Evolutionary conservation across 1,140 invertebrate genomes (phyloP).

Genomic region (Zophobas atratus): DNA sequence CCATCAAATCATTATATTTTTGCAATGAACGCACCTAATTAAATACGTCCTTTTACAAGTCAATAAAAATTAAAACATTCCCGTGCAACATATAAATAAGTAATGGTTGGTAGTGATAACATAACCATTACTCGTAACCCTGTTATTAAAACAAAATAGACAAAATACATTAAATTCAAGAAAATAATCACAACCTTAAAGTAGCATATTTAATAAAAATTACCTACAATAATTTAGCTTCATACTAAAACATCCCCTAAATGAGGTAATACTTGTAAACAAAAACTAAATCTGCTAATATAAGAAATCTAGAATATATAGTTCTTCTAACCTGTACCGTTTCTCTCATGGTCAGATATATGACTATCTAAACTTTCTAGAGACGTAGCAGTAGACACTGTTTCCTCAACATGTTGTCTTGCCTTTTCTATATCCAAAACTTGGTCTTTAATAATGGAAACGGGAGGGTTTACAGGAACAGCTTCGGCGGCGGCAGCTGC

Average conservation of each 20-base stretch:
- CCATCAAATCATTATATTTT: too few relatives aligned
- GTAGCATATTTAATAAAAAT: constrained; percentile 30
- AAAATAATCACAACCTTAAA: constrained; percentile 44
- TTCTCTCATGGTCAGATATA: constrained; percentile 45
- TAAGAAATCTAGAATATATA: not conserved
- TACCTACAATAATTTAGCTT: constrained; percentile 27
- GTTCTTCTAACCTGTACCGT: constrained; percentile 27
- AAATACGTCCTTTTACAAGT: too few relatives aligned
- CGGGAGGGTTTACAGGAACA: constrained; percentile 53
- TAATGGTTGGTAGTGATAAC: too few relatives aligned
- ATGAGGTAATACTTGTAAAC: constrained; percentile 43
- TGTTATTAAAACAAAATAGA: not conserved
- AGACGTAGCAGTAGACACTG: constrained; percentile 69
- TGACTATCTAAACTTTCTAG: constrained; percentile 65
- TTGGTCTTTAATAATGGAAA: constrained; percentile 63
- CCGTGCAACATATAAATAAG: not conserved
- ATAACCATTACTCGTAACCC: not conserved
- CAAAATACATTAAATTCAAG: not conserved
- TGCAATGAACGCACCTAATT: too few relatives aligned
- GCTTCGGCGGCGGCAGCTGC: constrained; percentile 66
- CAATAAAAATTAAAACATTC: not conserved
- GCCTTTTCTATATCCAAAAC: constrained; percentile 67
- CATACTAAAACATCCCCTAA: constrained; percentile 18
- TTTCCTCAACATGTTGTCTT: constrained; percentile 61
- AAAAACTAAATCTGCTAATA: constrained; percentile 11